These are phyloP conservation scores for Stenotaenia linearis DNA, from an alignment of 2,888 invertebrate genomes.

Conservation along the genomic window DNA sequence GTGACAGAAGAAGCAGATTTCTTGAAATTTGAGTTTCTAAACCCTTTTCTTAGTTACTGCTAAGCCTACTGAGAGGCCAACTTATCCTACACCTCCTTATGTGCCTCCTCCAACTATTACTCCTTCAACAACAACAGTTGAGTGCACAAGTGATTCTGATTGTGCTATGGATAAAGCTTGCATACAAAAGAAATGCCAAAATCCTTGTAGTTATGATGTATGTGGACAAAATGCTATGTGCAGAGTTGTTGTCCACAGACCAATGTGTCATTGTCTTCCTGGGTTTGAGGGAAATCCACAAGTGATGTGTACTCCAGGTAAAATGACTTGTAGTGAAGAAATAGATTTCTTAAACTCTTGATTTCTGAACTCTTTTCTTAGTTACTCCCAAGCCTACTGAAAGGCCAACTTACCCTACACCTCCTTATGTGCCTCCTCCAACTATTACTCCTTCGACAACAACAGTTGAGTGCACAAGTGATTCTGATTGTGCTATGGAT, in stretches of 20 bases:
- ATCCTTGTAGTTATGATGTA: conserved; percentile 46
- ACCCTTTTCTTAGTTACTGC: background rate
- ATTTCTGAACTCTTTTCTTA: background rate
- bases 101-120: conserved; percentile 11
- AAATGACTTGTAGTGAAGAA: no score
- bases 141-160: conserved; percentile 48
- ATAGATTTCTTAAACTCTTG: no score
- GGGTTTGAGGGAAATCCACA: conserved; percentile 73
- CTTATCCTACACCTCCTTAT: background rate
- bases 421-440: background rate
- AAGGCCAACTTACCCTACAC: background rate
- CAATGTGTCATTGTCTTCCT: conserved; percentile 69
- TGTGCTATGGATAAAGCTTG: conserved; percentile 66
- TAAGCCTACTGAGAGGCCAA: background rate
- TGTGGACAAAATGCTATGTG: conserved; percentile 80
- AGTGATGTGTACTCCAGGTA: conserved; percentile 11
- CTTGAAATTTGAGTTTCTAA: background rate
- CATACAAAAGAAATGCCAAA: conserved; percentile 59
- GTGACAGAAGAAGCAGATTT: no score
- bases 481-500: conserved; percentile 70
- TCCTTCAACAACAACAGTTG: conserved; percentile 21
- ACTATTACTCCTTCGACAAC: conserved; percentile 17
- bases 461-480: conserved; percentile 58
- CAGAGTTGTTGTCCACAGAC: conserved; percentile 71
- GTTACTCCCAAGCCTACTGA: background rate